Evolutionary conservation across 2,113 vertebrate species (phyloP).

Genomic region (Hassar affinis): DNA sequence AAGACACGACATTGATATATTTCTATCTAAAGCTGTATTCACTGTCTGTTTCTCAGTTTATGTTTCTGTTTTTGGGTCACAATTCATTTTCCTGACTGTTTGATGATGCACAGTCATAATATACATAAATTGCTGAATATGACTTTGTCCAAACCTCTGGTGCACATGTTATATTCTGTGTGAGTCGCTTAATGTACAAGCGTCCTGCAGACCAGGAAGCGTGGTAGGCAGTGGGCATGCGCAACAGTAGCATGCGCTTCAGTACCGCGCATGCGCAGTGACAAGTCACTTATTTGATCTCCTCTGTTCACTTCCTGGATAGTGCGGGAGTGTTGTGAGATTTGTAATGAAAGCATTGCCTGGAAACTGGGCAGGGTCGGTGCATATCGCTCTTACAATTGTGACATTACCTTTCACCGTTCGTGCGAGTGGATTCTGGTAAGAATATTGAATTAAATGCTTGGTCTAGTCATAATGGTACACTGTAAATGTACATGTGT

Average conservation of each 20-base stretch:
- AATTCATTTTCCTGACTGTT: background rate
- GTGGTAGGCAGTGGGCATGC: background rate
- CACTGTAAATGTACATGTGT: no score
- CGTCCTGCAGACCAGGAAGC: background rate
- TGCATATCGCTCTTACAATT: slow-evolving; percentile 65
- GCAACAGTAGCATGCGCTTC: background rate
- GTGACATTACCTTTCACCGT: slow-evolving; percentile 58
- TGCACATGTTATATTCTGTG: background rate
- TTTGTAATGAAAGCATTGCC: slow-evolving; percentile 58
- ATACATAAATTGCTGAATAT: background rate
- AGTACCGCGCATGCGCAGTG: background rate
- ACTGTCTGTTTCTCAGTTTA: no score
- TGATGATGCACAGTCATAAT: no score
- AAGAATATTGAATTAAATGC: background rate
- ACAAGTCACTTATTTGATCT: background rate
- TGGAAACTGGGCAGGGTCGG: slow-evolving; percentile 45
- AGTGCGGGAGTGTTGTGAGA: background rate
- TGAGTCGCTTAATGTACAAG: background rate
- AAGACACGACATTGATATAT: background rate
- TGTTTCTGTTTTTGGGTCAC: background rate
- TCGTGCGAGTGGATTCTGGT: slow-evolving; percentile 55
- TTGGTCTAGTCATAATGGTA: background rate
- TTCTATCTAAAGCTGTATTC: no score
- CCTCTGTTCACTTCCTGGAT: slow-evolving; percentile 24
- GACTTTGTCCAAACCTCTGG: background rate